Percentiles rank a stretch among this genome's conserved stretches.
Conservation (phyloP, 2,797 vertebrate species). For the Thaleichthys pacificus region DNA sequence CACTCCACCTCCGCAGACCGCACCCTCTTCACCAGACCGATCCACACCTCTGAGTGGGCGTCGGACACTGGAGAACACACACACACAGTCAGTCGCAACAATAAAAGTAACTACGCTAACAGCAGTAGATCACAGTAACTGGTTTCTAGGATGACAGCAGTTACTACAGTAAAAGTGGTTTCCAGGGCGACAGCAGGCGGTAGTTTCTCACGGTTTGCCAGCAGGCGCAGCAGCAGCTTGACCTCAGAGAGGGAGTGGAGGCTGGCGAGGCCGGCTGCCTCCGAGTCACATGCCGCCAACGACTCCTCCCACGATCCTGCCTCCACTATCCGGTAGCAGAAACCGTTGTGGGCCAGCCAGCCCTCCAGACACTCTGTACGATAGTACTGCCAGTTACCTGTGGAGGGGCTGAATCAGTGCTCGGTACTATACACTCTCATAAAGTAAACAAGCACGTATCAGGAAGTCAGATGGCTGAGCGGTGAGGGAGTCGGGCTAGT, state of each 20-base stretch:
- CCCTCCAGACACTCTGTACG: conserved; percentile 78
- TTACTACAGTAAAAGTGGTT: too few species aligned
- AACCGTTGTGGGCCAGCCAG: conserved; percentile 85
- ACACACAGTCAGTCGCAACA: not conserved
- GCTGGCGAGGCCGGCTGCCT: conserved; percentile 76
- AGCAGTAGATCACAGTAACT: too few species aligned
- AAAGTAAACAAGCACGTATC: too few species aligned
- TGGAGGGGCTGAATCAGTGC: not conserved
- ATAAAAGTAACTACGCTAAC: not conserved
- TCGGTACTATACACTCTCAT: too few species aligned
- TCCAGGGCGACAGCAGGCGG: too few species aligned
- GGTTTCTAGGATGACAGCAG: too few species aligned
- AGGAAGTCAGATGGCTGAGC: too few species aligned
- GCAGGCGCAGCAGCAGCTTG: conserved; percentile 79
- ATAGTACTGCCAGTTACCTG: conserved; percentile 87
- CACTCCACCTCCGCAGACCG: conserved; percentile 78
- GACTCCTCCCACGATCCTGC: conserved; percentile 82
- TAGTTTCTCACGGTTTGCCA: conserved; percentile 77
- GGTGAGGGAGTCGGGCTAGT: too few species aligned
- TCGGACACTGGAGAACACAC: conserved; percentile 64
- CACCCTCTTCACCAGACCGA: conserved; percentile 80
- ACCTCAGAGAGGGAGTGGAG: conserved; percentile 83
- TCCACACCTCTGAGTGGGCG: conserved; percentile 82
- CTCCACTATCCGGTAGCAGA: conserved; percentile 83
- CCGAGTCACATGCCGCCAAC: conserved; percentile 72